Base-by-base conservation (phyloP, 2,113 vertebrate species). In the Bostrychus sinensis region DNA sequence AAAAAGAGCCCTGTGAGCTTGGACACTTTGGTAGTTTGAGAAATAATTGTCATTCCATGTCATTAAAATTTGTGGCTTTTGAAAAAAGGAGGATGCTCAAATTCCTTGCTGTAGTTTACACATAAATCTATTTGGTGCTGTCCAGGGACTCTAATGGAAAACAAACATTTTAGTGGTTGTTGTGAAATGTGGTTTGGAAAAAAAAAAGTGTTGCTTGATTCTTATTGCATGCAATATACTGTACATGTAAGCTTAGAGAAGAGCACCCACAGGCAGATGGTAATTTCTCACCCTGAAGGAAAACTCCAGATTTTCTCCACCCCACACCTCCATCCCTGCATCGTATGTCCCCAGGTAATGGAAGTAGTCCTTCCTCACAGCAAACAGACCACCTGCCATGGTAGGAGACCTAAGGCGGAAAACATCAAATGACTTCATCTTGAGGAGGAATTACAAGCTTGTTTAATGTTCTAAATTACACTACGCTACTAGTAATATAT, bases 241-340 rank as follows among this genome's bases (percentile, higher is more conserved):
- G n/a, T n/a, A 66, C 42, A 41, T 28, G 19, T 36, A 14, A 30
- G 30, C 22, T 17, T 10, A 62, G 36, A 62, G 34, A n/a, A 39
- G 43, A 25, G 54, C 28, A 51, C 7, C 36, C n/a, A 39, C 19
- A 41, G 8, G 17, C 4, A 34, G 5, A 66, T 14, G 41, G 19
- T 19, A 3, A 9, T 36, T 74, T 56, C 93, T 94, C 87, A 99
- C 97, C 91, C 97, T 93, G 83, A 99, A 99, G 37, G 97, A 99
- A 78, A 99, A 96, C 78, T 99, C 97, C 72, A 99, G 93, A 84
- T 99, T 99, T 90, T 99, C 97, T 89, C 97, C 97, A 63, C 97
- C 97, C 97, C 97, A 99, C 45, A 99, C 97, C 93, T 99, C 97
- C 97, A 99, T 99, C 80, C 97, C 96, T 38, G 94, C 96, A 84